Evolutionary conservation across 2,113 vertebrate species (phyloP).

Genomic region (Chionis minor): DNA sequence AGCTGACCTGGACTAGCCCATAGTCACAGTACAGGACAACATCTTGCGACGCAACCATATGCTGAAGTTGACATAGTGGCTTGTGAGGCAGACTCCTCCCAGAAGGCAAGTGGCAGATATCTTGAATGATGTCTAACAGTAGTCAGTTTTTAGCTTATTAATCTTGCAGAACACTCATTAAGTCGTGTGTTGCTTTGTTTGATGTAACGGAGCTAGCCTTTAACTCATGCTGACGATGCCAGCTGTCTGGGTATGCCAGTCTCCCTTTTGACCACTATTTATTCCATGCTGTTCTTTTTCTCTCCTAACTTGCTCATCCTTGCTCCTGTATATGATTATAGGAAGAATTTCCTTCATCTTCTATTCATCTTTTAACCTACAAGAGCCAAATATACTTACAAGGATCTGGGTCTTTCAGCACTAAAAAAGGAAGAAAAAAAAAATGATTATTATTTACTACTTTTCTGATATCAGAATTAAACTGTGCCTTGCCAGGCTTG

Average conservation of each 20-base stretch:
- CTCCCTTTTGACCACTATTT: not conserved
- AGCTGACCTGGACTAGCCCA: not conserved
- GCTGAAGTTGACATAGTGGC: not conserved
- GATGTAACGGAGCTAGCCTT: not conserved
- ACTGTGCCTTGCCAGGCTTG: constrained; percentile 51
- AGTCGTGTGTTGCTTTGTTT: not conserved
- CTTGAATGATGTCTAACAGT: not conserved
- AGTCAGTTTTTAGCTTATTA: not conserved
- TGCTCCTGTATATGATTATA: not conserved
- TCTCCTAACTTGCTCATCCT: not conserved
- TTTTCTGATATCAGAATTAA: constrained; percentile 49
- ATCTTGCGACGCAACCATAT: not conserved
- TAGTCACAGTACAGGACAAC: not conserved
- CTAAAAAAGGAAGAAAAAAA: not conserved
- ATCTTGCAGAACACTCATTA: not conserved
- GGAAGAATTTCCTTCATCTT: not conserved
- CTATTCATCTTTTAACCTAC: not conserved
- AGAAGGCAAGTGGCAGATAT: not conserved
- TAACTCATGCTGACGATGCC: not conserved
- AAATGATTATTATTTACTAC: constrained; percentile 12
- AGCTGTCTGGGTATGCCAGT: not conserved
- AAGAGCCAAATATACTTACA: constrained; percentile 28
- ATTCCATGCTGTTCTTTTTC: not conserved
- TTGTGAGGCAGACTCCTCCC: not conserved
- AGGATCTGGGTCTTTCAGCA: not conserved